phyloP scores from a whole-genome alignment of 1,140 invertebrate genomes.

The Vanessa atalanta region DNA sequence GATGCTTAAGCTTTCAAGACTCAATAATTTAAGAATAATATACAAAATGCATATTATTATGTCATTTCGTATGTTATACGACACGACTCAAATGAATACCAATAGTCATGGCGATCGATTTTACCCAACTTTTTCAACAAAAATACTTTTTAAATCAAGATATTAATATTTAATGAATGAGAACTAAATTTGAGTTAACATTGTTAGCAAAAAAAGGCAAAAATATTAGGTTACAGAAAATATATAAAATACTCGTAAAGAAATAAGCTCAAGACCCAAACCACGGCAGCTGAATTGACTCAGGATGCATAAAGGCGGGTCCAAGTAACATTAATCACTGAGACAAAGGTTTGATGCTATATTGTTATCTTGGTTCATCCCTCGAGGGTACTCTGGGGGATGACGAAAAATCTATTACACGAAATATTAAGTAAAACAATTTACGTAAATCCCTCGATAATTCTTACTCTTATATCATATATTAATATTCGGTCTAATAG shows the following conservation, averaged over 20 bases:
- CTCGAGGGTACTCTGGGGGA: conserved; percentile 10
- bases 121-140: too few relatives aligned
- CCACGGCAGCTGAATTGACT: conserved; percentile 18
- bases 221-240: not conserved
- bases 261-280: conserved; percentile 17
- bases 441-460: not conserved
- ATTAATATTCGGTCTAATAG: not conserved
- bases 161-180: too few relatives aligned
- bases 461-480: not conserved
- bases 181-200: not conserved
- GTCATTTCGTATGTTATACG: too few relatives aligned
- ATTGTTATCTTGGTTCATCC: conserved; percentile 32
- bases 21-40: too few relatives aligned
- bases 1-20: too few relatives aligned
- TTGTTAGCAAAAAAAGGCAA: not conserved
- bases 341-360: conserved; percentile 28
- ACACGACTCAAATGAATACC: too few relatives aligned
- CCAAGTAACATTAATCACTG: conserved; percentile 36
- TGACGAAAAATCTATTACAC: conserved; percentile 35
- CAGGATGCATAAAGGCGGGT: conserved; percentile 32
- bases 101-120: too few relatives aligned
- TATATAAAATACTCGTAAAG: not conserved
- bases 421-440: conserved; percentile 21
- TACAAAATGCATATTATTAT: too few relatives aligned
- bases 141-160: too few relatives aligned